Base-by-base conservation (phyloP, 2,888 invertebrate genomes). In the Scaeva pyrastri region DNA sequence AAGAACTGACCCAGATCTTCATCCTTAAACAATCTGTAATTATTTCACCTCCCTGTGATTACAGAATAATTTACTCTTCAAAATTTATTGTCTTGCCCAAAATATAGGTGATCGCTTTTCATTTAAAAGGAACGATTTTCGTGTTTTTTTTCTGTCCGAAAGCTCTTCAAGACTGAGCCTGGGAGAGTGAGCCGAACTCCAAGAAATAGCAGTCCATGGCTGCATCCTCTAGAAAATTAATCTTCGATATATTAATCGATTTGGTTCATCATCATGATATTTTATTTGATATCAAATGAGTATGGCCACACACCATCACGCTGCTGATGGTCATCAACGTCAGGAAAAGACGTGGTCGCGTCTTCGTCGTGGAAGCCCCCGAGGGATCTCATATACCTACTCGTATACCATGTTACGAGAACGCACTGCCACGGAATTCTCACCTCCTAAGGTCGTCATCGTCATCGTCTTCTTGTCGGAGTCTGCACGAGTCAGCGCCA, bases 1-100 rank as follows among this genome's bases (percentile, higher is more conserved):
- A 43, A 10, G 3, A 11, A 19, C 12, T 21, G 68, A 68, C 56
- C 52, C 56, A 68, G 39, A 39, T 68, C 21, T 39, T 11, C 58
- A 66, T 68, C 73, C 26, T 50, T 64, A 58, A 41, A 45, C 56
- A 39, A 83, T 73, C 83, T 77, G 74, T 78, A 83, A 83, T 83
- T 83, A 83, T 62, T 74, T 83, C 70, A 78, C 83, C 83, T 83
- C 78, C 68, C 78, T 52, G 68, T 78, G 74, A 83, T 83, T 78
- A 83, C 70, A 36, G 5, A 55, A 43, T n/a, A 71, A 56, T 48
- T 41, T 21, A 19, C 39, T 45, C 45, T 52, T 23, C 16, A 26
- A 36, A 41, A 41, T 19, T 31, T 26, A n/a, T 7, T 12, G 31
- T 26, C 1, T 39, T 36, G 71, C 31, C 71, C 71, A 36, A 36